phyloP scores from a whole-genome alignment of 2,113 vertebrate genomes.

The Phyllopteryx taeniolatus region DNA sequence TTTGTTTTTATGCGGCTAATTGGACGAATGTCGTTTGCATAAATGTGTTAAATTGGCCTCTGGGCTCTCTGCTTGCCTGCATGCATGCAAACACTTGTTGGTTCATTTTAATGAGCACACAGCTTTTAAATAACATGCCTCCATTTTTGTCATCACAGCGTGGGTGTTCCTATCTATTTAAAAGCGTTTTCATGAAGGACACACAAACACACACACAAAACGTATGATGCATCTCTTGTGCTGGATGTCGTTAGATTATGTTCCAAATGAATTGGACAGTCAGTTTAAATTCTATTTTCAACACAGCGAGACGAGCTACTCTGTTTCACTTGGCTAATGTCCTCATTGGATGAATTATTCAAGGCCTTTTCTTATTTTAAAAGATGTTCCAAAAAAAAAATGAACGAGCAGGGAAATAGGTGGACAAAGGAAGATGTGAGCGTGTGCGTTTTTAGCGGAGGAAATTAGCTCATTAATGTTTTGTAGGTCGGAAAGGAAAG shows the following conservation, averaged over 20 bases:
- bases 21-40: not conserved
- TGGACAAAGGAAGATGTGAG: not conserved
- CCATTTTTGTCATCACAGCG: not conserved
- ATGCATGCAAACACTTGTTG: not conserved
- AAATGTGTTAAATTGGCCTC: slow-evolving; percentile 5
- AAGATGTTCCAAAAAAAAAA: slow-evolving; percentile 5
- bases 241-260: not conserved
- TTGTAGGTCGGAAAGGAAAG: not conserved
- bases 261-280: not conserved
- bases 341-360: slow-evolving; percentile 30
- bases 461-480: slow-evolving; percentile 1
- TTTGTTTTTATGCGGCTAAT: not conserved
- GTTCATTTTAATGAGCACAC: not conserved
- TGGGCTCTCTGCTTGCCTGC: not conserved
- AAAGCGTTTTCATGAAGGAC: not conserved
- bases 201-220: not conserved
- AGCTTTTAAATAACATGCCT: slow-evolving; percentile 3
- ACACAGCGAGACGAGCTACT: not conserved
- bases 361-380: slow-evolving; percentile 35
- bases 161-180: not conserved
- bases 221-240: not conserved
- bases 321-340: slow-evolving; percentile 1
- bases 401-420: not conserved
- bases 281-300: not conserved
- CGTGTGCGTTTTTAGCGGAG: not conserved